Base-by-base conservation (phyloP, 2,797 vertebrate genomes). In the Erithacus rubecula region DNA sequence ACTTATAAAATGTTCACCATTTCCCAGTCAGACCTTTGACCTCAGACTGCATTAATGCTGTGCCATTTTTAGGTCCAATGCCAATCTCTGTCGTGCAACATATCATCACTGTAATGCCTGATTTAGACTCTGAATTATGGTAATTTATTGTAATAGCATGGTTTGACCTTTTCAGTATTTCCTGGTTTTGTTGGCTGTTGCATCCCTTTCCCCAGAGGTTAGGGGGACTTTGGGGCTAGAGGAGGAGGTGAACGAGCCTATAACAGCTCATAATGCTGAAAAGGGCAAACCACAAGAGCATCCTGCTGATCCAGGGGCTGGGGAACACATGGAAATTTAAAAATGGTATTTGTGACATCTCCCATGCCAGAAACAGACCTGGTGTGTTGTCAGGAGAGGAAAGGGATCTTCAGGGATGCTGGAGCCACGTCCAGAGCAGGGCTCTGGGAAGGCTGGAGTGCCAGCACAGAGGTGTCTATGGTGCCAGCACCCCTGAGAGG, bases 131-230 rank as follows among this genome's bases (percentile, higher is more conserved):
- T 95, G 96, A 97, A 93, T 96, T 97, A 98, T 97, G 97, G 95
- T 97, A 97, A 98, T 98, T 97, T 97, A 98, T 98, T 98, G 93
- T 96, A 98, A 97, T 97, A 56, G 91, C 83, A 71, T 81, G 89
- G 93, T 95, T 87, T 94, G 94, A 97, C 97, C 97, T 97, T 98
- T 98, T 90, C 96, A 95, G 96, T 96, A 94, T 98, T 98, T 97
- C 93, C 94, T 96, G 29, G 46, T 98, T 97, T 96, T 96, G 96
- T 96, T 97, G 97, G 97, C 92, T 97, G 83, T 89, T 97, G 94
- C 16, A 30, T 95, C 91, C 83, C 87, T 94, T 90, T 96, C 96
- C 96, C 95, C 81, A 94, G 95, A 96, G 94, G 87, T 95, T 90
- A 83, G 83, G 0, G 4, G 82, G 71, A 87, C 83, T 94, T 41